Evolutionary conservation across 2,888 invertebrate genomes (phyloP), one percentile per base, ranked within the genome.

Genomic region (Rhamphomyia laevipes): DNA sequence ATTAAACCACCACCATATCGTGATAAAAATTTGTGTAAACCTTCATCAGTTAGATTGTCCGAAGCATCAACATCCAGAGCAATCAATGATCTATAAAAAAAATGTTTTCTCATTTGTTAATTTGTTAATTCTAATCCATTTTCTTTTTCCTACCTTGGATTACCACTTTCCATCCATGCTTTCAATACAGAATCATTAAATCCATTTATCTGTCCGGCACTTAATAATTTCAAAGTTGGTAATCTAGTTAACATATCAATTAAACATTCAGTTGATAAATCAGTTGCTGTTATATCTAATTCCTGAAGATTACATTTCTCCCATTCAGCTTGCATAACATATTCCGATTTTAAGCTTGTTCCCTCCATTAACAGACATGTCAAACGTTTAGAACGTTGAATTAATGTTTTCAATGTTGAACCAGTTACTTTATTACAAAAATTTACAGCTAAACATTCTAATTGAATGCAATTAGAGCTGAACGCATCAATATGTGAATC

Each of bases 401-500:
- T 87, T 17, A 99, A 73, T 0, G 88, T 86, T 73, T 94, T 95
- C 73, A 99, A 80, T 0, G 95, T 93, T 12, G 93, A 86, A 0
- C 99, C 99, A 0, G 90, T 95, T 37, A 99, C 95, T 69, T 97
- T 95, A 56, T 88, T 80, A 71, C 99, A 99, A 71, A 83, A 99
- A 73, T 97, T 97, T 9, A 99, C 90, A 5, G 97, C 94, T 53
- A 99, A 72, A 62, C 95, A 95, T 71, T 99, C 97, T 63, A 99
- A 73, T 81, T 84, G 87, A 60, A 95, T 95, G 67, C 95, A 95
- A 65, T 95, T 95, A 3, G 90, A 90, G 58, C 90, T 90, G 69
- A 99, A 91, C 0, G 97, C 93, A 66, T 99, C 99, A 44, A 99
- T 95, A 61, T 99, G 99, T 1, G 92, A 91, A 75, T 99, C 99